Evolutionary conservation across 2,113 vertebrate genomes (phyloP), one percentile per base, ranked within the genome.

Genomic region (Xenus cinereus): DNA sequence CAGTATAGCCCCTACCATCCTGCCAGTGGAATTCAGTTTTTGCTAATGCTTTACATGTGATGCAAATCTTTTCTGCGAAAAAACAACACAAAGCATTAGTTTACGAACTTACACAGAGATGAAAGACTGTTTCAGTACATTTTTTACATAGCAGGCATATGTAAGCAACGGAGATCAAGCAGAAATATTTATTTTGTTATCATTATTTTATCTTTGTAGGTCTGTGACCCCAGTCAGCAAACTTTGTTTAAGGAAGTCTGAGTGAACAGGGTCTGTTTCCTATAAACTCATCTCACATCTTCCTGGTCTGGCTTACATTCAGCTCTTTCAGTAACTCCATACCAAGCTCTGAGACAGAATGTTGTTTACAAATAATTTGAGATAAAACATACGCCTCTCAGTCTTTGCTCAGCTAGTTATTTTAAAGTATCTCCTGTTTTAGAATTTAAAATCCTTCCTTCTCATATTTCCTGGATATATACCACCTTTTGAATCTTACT

Each of bases 331-430:
- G 60, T 82, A 83, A 94, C 68, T 77, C 72, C 85, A 93, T 77
- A 86, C 46, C 67, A 88, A 83, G 48, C 87, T 77, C 74, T 73
- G 60, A 94, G 53, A 89, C 39, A 84, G 92, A 89, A 84, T 45
- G 51, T 27, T 95, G 92, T 90, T 97, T 97, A 96, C 92, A 97
- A 97, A 97, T 86, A 96, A 88, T 94, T 37, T 88, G 92, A 96
- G 90, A 95, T 93, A 95, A 96, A 95, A 74, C 77, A 89, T 81
- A 90, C 89, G 76, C 57, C 62, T 87, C 79, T 77, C 77, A 41
- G 32, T 80, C 56, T 74, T 90, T 12, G 5, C 66, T 91, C 73
- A 81, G 27, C 35, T 89, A 72, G 80, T 81, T 87, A 68, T 75
- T 93, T 89, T 66, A 72, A 90, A 93, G 57, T 27, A 84, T 56